Conservation (phyloP, 2,888 invertebrate genomes). For the Noctua pronuba region DNA sequence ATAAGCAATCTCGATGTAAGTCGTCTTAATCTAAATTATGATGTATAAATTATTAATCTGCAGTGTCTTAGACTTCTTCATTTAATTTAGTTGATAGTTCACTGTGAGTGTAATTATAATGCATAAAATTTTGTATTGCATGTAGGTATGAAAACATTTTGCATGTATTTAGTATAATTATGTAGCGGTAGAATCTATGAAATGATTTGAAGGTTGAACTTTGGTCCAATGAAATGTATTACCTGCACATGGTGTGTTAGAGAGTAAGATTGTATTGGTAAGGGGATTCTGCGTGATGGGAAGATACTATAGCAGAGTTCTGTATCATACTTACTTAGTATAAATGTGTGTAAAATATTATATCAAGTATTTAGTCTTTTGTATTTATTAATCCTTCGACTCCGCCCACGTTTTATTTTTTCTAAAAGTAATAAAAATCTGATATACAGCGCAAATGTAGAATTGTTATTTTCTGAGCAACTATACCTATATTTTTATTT, state of each 20-base stretch:
- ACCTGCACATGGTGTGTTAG: conserved; percentile 87
- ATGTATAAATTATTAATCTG: conserved; percentile 70
- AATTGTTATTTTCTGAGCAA: conserved; percentile 30
- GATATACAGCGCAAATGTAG: conserved; percentile 4
- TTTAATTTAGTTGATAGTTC: conserved; percentile 72
- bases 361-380: conserved; percentile 44
- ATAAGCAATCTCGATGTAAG: conserved; percentile 76
- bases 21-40: conserved; percentile 62
- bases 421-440: not conserved
- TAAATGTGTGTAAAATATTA: conserved; percentile 50
- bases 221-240: conserved; percentile 90
- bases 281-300: conserved; percentile 57
- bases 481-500: conserved; percentile 23
- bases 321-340: conserved; percentile 47
- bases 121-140: conserved; percentile 66
- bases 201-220: conserved; percentile 89
- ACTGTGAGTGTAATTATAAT: conserved; percentile 72
- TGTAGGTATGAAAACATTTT: conserved; percentile 67
- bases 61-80: conserved; percentile 76
- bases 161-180: conserved; percentile 64
- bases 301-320: conserved; percentile 49
- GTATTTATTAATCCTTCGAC: conserved; percentile 42
- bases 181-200: conserved; percentile 73
- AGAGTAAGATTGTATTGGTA: conserved; percentile 71
- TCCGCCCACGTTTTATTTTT: conserved; percentile 27